Percentiles rank a stretch among this genome's conserved stretches.
These are phyloP conservation scores for Nyctalus aviator DNA, from an alignment of 2,797 vertebrate species.

Conservation along the genomic window DNA sequence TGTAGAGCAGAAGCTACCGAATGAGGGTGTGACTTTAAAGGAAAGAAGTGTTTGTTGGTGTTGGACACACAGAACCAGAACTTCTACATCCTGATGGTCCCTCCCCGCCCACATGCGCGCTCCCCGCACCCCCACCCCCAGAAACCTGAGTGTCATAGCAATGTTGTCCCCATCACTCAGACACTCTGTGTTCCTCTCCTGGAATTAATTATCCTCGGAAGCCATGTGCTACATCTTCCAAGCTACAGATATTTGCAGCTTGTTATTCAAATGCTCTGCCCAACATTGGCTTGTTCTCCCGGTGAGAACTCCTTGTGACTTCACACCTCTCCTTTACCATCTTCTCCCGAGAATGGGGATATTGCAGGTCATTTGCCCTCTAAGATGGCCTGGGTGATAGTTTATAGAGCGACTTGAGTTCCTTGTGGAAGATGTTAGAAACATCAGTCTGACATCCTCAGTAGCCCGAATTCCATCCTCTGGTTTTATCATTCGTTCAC, in stretches of 20 bases:
- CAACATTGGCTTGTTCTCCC: background rate
- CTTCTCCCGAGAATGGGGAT: background rate
- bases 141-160: background rate
- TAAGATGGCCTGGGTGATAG: background rate
- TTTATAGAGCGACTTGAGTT: background rate
- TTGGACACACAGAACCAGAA: background rate
- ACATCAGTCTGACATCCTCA: background rate
- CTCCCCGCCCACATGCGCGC: background rate
- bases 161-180: background rate
- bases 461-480: background rate
- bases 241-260: background rate
- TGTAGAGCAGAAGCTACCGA: background rate
- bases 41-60: background rate
- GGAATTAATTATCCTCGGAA: background rate
- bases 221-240: background rate
- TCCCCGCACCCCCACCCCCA: background rate
- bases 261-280: background rate
- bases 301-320: background rate
- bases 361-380: background rate
- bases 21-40: background rate
- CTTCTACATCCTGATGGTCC: too few species aligned
- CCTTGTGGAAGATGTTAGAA: background rate
- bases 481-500: background rate
- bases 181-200: background rate
- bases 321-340: background rate